Conservation (phyloP, 2,797 vertebrate genomes). For the Eurystomus glaucurus region DNA sequence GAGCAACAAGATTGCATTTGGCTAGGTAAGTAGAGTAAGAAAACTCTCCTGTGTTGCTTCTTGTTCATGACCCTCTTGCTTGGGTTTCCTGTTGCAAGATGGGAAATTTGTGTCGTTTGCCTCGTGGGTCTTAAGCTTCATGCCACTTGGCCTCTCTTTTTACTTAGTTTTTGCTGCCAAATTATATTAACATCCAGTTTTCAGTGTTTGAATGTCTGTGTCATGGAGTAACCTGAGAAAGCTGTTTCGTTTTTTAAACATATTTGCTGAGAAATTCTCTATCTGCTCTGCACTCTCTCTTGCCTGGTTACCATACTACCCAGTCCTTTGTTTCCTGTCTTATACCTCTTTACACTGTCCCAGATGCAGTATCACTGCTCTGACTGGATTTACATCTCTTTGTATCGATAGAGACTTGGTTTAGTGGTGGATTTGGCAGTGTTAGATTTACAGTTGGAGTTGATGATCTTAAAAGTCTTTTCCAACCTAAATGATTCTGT, state of each 20-base stretch:
- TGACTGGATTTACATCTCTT: not conserved
- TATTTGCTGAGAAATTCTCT: not conserved
- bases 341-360: not conserved
- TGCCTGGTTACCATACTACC: not conserved
- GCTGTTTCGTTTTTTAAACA: rapidly evolving
- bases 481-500: not conserved
- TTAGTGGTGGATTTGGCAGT: no score
- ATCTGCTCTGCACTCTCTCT: not conserved
- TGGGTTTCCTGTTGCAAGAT: not conserved
- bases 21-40: not conserved
- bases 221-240: not conserved
- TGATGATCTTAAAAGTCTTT: no score
- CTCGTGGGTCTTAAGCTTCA: not conserved
- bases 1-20: not conserved
- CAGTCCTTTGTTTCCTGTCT: not conserved
- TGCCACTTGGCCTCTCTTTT: not conserved
- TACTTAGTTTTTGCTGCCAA: not conserved
- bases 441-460: no score
- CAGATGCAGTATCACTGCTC: not conserved
- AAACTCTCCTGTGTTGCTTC: not conserved
- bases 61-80: rapidly evolving
- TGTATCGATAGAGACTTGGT: not conserved
- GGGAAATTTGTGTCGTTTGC: not conserved
- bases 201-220: not conserved
- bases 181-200: not conserved